phyloP scores from a whole-genome alignment of 2,113 vertebrate species.

The Spheniscus mendiculus region DNA sequence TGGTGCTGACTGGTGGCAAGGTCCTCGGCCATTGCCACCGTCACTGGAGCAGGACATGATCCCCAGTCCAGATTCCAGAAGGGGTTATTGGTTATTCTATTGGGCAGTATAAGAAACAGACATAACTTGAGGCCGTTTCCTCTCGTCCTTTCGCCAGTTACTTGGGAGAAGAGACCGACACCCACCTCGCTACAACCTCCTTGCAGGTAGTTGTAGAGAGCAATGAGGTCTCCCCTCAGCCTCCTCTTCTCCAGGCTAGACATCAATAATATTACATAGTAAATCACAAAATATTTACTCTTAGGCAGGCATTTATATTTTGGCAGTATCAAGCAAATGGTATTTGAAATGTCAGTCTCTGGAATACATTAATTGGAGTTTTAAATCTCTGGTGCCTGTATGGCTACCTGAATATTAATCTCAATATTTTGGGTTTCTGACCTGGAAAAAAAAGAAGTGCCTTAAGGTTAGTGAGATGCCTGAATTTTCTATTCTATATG shows the following conservation, averaged over 20 bases:
- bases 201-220: too few relatives aligned
- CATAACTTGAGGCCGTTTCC: too few relatives aligned
- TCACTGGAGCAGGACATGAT: neutral
- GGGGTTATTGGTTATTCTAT: fast-evolving
- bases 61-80: neutral
- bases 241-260: too few relatives aligned
- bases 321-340: neutral
- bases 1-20: neutral
- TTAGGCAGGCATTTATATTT: neutral
- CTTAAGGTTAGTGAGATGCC: neutral
- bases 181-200: too few relatives aligned
- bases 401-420: neutral
- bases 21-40: neutral
- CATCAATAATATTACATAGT: neutral
- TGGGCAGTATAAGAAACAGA: too few relatives aligned
- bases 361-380: neutral
- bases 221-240: too few relatives aligned
- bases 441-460: neutral
- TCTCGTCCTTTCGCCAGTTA: too few relatives aligned
- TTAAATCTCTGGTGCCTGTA: neutral
- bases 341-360: neutral
- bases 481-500: neutral
- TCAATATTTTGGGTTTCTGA: neutral
- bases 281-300: neutral
- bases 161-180: too few relatives aligned